Conservation (phyloP, 2,113 vertebrate species). For the Nyctereutes procyonoides region DNA sequence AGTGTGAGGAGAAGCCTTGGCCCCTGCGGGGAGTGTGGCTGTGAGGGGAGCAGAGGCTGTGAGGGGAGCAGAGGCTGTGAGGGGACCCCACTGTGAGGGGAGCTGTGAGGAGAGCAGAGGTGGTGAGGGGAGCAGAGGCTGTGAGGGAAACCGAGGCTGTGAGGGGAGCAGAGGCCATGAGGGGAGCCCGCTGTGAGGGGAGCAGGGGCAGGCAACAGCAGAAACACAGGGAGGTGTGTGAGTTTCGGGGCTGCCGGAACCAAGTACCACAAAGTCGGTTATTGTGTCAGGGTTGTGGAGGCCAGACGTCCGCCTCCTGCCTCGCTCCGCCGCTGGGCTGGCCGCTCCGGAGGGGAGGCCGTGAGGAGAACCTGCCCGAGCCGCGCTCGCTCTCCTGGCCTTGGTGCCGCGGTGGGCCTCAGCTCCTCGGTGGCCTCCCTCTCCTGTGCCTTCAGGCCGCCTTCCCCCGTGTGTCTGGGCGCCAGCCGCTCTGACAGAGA, state of each 20-base stretch:
- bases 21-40: not conserved
- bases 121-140: no score
- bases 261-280: not conserved
- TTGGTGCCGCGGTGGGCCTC: accelerated
- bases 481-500: not conserved
- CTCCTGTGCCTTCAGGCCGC: accelerated
- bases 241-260: not conserved
- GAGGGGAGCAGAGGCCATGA: no score
- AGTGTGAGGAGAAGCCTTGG: no score
- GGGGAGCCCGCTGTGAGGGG: no score
- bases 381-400: no score
- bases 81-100: no score
- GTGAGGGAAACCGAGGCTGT: no score
- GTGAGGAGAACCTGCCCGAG: accelerated
- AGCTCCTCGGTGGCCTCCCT: accelerated
- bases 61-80: no score
- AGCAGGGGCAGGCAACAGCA: not conserved
- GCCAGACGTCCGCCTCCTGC: not conserved
- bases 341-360: not conserved
- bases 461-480: not conserved
- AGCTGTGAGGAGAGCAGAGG: no score
- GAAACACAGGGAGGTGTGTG: accelerated
- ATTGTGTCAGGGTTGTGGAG: not conserved
- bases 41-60: no score
- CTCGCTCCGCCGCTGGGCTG: not conserved